Evolutionary conservation across 2,797 vertebrate genomes (phyloP).

Genomic region (Bradypus variegatus): DNA sequence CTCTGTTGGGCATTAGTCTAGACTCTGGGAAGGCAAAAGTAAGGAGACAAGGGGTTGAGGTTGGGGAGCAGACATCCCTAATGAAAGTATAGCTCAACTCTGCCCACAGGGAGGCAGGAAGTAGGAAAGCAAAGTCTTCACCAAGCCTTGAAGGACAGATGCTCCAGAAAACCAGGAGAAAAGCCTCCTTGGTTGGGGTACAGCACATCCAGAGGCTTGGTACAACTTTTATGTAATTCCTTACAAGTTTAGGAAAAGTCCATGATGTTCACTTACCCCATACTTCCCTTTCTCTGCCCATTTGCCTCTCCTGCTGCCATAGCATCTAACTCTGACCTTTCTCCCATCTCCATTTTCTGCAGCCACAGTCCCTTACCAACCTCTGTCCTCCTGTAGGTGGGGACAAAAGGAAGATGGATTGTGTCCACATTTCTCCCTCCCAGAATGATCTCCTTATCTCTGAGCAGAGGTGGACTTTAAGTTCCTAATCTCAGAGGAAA

Average conservation of each 20-base stretch:
- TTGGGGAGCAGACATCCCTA: background rate
- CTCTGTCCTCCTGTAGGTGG: background rate
- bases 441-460: background rate
- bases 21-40: background rate
- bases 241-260: background rate
- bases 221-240: background rate
- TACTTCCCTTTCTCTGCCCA: background rate
- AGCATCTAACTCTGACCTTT: background rate
- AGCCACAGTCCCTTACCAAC: background rate
- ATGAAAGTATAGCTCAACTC: background rate
- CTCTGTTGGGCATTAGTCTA: background rate
- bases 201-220: background rate
- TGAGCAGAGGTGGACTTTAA: background rate
- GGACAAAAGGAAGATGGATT: background rate
- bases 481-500: background rate
- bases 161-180: background rate
- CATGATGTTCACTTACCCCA: background rate
- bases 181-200: background rate
- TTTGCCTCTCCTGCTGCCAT: background rate
- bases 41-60: background rate
- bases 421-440: background rate
- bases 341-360: background rate
- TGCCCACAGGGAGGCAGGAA: background rate
- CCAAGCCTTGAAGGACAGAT: background rate
- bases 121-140: background rate